Percentiles rank a stretch among this genome's conserved stretches.
phyloP scores from a whole-genome alignment of 2,113 vertebrate species.

The Lontra canadensis region DNA sequence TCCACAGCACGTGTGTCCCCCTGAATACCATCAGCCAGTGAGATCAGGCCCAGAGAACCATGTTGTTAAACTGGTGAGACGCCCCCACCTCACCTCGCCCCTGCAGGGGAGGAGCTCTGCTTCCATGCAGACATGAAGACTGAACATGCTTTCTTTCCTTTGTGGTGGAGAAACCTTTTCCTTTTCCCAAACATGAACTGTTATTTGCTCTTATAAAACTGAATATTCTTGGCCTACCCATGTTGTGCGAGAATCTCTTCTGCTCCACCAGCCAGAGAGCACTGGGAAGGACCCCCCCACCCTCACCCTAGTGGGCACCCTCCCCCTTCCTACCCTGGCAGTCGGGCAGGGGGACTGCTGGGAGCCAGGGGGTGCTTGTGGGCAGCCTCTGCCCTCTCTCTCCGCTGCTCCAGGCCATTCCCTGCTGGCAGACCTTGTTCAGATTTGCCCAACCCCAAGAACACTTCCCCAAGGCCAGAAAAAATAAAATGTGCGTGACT shows the following conservation, averaged over 20 bases:
- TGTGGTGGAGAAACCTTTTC: neutral
- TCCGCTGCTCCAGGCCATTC: neutral
- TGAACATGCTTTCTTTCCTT: neutral
- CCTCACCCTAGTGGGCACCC: neutral
- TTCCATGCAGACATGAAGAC: neutral
- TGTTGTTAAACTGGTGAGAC: fast-evolving
- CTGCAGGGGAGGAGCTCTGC: neutral
- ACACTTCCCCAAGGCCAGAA: neutral
- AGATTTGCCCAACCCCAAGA: neutral
- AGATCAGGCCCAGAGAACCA: neutral
- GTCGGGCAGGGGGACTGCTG: neutral
- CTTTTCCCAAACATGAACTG: neutral
- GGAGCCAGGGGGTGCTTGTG: fast-evolving
- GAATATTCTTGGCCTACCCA: neutral
- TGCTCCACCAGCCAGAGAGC: neutral
- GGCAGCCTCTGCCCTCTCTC: neutral
- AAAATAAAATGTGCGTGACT: neutral
- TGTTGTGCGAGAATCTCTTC: neutral
- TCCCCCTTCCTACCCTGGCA: neutral
- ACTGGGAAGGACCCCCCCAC: neutral
- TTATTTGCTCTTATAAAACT: neutral
- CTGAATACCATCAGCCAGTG: neutral
- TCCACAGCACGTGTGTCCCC: fast-evolving
- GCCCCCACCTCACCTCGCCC: fast-evolving
- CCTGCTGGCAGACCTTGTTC: neutral